These are phyloP conservation scores for Nemotelus nigrinus DNA, from an alignment of 2,888 invertebrate genomes.

Conservation along the genomic window DNA sequence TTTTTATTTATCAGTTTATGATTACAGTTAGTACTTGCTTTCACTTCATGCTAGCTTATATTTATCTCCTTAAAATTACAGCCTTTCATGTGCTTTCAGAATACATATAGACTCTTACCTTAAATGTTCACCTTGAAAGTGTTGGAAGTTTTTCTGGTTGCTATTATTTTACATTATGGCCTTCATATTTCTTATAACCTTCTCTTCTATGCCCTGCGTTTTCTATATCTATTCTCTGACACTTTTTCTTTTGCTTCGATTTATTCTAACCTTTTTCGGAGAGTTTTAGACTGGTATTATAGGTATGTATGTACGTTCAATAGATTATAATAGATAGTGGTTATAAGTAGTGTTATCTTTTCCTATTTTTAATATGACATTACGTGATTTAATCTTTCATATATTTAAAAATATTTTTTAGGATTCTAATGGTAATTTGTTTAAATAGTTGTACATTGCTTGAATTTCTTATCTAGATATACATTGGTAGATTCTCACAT, in stretches of 20 bases:
- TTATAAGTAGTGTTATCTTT: slow-evolving; percentile 16
- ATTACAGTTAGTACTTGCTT: slow-evolving; percentile 43
- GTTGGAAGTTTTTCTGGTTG: not conserved
- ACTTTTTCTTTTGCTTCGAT: not conserved
- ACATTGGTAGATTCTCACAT: slow-evolving; percentile 26
- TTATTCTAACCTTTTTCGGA: not conserved
- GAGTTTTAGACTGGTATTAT: slow-evolving; percentile 14
- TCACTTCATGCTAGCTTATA: slow-evolving; percentile 38
- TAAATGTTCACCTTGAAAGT: slow-evolving; percentile 5
- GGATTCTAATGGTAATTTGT: slow-evolving; percentile 9
- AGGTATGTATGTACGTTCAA: not conserved
- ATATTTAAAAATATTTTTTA: slow-evolving; percentile 35
- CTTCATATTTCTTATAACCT: slow-evolving; percentile 9
- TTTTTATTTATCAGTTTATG: slow-evolving; percentile 35
- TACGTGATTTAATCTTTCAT: not conserved
- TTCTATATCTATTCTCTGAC: not conserved
- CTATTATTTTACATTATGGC: slow-evolving; percentile 42
- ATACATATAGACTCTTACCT: slow-evolving; percentile 31
- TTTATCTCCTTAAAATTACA: slow-evolving; percentile 46
- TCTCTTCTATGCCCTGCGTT: not conserved
- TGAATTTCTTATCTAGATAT: slow-evolving; percentile 43
- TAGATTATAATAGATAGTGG: slow-evolving; percentile 20
- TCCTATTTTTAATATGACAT: slow-evolving; percentile 12
- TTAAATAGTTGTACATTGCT: slow-evolving; percentile 44
- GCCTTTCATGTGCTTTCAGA: slow-evolving; percentile 45